phyloP scores from a whole-genome alignment of 2,113 vertebrate genomes.

The Nettapus auritus region DNA sequence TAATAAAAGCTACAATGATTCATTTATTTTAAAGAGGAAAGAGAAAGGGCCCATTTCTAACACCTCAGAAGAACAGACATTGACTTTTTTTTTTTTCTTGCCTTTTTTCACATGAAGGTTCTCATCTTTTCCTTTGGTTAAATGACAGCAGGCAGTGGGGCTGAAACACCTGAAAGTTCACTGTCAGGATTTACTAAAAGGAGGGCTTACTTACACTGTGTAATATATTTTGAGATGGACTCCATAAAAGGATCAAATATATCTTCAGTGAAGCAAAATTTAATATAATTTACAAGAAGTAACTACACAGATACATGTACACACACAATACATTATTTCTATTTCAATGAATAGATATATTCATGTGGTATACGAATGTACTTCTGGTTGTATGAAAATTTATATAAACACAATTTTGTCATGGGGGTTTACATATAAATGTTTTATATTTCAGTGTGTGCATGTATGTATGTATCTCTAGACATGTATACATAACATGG shows the following conservation, averaged over 20 bases:
- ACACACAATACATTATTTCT: not conserved
- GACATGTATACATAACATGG: not conserved
- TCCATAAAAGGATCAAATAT: slow-evolving; percentile 20
- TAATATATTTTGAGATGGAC: not conserved
- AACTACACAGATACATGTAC: not conserved
- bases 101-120: not conserved
- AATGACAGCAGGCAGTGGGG: slow-evolving; percentile 21
- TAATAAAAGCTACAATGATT: slow-evolving; percentile 15
- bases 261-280: not conserved
- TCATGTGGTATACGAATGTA: not conserved
- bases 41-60: not conserved
- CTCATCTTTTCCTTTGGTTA: slow-evolving; percentile 4
- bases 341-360: not conserved
- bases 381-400: not conserved
- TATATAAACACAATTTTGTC: not conserved
- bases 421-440: not conserved
- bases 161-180: slow-evolving; percentile 11
- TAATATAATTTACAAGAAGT: not conserved
- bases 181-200: slow-evolving; percentile 3
- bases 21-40: slow-evolving; percentile 47
- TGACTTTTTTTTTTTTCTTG: not conserved
- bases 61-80: not conserved
- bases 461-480: not conserved
- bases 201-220: not conserved
- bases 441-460: not conserved